These are phyloP conservation scores for Sialis lutaria DNA, from an alignment of 2,888 invertebrate species.

Conservation along the genomic window DNA sequence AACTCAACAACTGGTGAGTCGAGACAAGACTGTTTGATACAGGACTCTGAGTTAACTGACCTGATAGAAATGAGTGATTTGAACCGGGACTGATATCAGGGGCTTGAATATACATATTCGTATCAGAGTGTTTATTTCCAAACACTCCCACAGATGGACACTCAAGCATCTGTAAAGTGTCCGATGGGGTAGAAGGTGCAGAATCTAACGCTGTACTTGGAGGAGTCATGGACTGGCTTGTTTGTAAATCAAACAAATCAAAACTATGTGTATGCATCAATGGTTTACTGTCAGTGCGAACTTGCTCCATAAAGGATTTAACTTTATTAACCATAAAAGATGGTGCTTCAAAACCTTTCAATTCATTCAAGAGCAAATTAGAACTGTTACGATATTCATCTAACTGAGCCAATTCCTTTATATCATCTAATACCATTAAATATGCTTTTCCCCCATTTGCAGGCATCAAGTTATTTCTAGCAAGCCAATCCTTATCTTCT, in stretches of 20 bases:
- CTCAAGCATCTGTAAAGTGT: conserved; percentile 21
- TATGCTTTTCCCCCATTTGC: conserved; percentile 66
- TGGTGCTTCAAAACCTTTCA: conserved; percentile 60
- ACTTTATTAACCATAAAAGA: conserved; percentile 59
- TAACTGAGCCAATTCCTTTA: conserved; percentile 51
- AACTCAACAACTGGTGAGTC: conserved; percentile 17
- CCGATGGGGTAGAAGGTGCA: conserved; percentile 24
- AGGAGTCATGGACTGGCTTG: conserved; percentile 21
- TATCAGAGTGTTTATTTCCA: conserved; percentile 16
- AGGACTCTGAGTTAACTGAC: conserved; percentile 18
- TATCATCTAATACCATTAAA: conserved; percentile 61
- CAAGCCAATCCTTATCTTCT: conserved; percentile 67
- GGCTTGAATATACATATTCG: conserved; percentile 22
- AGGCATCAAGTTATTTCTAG: conserved; percentile 56
- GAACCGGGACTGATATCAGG: conserved; percentile 25
- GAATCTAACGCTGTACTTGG: conserved; percentile 22
- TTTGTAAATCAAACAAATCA: conserved; percentile 20
- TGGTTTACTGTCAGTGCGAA: conserved; percentile 22
- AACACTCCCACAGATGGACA: conserved; percentile 17
- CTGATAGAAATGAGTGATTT: conserved; percentile 24
- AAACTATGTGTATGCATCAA: conserved; percentile 12
- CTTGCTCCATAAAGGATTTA: conserved; percentile 39
- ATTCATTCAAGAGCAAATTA: conserved; percentile 42
- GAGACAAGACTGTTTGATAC: conserved; percentile 17
- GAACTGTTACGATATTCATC: conserved; percentile 54